A percentile compares a stretch with the other conserved stretches of the same genome.
These are phyloP conservation scores for Alligator sinensis DNA, from an alignment of 2,113 vertebrate species.

Conservation along the genomic window DNA sequence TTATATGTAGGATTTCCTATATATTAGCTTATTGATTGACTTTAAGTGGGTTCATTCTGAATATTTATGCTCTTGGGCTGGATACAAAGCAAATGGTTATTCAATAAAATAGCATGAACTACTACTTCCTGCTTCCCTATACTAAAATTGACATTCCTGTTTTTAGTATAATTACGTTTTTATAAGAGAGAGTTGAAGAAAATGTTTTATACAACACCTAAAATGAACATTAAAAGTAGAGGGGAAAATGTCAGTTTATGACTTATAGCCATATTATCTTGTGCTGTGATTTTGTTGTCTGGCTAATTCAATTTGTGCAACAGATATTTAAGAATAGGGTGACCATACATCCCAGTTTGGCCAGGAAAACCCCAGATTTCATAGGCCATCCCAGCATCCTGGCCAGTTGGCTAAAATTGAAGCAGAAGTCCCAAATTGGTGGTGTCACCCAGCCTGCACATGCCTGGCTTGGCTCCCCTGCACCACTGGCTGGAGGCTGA, in stretches of 20 bases:
- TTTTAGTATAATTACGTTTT: neutral
- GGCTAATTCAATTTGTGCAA: neutral
- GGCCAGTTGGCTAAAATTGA: too few relatives aligned
- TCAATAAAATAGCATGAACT: neutral
- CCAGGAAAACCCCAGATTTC: too few relatives aligned
- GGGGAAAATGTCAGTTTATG: neutral
- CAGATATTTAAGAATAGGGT: too few relatives aligned
- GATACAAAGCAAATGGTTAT: neutral
- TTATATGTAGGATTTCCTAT: neutral
- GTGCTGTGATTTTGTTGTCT: neutral
- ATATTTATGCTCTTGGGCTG: neutral
- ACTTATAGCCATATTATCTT: neutral
- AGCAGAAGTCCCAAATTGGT: too few relatives aligned
- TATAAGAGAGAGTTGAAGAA: neutral
- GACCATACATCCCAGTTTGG: too few relatives aligned
- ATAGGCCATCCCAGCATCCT: too few relatives aligned
- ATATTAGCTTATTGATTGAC: neutral
- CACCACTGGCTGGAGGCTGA: too few relatives aligned
- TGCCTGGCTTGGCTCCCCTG: too few relatives aligned
- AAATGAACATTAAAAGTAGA: neutral
- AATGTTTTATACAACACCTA: neutral
- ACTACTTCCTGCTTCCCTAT: neutral
- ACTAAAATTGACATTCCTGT: neutral
- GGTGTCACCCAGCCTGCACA: too few relatives aligned
- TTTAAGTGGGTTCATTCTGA: neutral